phyloP scores from a whole-genome alignment of 2,888 invertebrate genomes.

The Amblyteles armatorius region DNA sequence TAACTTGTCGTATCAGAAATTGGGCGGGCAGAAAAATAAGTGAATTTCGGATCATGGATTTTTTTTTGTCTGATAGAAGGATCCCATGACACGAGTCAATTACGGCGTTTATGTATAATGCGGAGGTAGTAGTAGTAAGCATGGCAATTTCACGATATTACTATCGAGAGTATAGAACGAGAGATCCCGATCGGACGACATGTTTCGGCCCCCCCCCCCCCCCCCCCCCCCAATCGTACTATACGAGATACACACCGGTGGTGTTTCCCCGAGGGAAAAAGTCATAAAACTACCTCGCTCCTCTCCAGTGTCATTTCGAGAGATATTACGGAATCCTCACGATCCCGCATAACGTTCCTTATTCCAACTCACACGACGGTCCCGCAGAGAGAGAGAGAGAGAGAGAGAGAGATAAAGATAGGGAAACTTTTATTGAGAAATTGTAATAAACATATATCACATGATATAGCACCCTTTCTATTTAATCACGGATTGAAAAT shows the following conservation, averaged over 20 bases:
- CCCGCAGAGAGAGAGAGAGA: neutral
- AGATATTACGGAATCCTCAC: conserved; percentile 67
- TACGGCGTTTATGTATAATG: conserved; percentile 37
- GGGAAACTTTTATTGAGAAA: conserved; percentile 56
- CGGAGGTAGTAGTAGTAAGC: conserved; percentile 41
- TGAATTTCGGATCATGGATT: neutral
- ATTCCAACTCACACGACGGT: conserved; percentile 47
- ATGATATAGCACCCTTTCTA: conserved; percentile 33
- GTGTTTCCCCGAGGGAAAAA: conserved; percentile 47
- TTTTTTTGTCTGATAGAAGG: neutral
- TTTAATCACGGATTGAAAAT: conserved; percentile 2
- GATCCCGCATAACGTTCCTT: conserved; percentile 61
- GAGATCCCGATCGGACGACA: conserved; percentile 33
- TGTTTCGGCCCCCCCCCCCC: conserved; percentile 39
- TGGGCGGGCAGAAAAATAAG: no score
- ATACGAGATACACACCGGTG: conserved; percentile 62
- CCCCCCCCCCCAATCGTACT: conserved; percentile 51
- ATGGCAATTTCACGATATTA: conserved; percentile 62
- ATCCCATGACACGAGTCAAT: neutral
- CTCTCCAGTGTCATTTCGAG: conserved; percentile 51
- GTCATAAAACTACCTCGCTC: conserved; percentile 65
- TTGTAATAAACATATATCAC: conserved; percentile 39
- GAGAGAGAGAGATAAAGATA: no score
- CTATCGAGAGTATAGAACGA: conserved; percentile 48
- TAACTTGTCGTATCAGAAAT: no score